Evolutionary conservation across 2,113 vertebrate species (phyloP), one percentile per base, ranked within the genome.

Genomic region (Progne subis): DNA sequence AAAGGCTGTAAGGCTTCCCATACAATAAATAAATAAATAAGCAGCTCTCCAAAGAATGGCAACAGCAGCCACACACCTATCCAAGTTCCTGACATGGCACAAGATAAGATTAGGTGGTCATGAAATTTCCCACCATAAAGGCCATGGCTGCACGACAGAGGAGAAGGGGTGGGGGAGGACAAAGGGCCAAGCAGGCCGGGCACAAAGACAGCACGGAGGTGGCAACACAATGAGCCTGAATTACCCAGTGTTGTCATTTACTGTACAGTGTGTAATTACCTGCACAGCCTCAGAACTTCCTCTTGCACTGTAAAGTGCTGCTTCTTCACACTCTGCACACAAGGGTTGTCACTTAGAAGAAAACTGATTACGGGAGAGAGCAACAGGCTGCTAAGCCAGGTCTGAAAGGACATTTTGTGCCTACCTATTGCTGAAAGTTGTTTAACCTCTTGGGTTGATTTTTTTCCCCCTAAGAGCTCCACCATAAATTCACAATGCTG

Each of bases 281-380:
- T 76, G 65, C 44, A 64, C 63, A 44, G 87, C 47, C 90, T 44
- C 55, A 67, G 37, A 87, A 95, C 84, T 94, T 97, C 88, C 97
- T 94, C 93, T 84, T 74, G 26, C 23, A 1, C 4, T 5, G 19
- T 1, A 0, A 81, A 74, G 59, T 4, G 47, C 0, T 37, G 52
- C 39, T 96, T 68, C 74, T 86, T 89, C 88, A 92, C 92, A 70
- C 93, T 19, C n/a, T 5, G 13, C 63, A 44, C 71, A 32, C 47
- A 79, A 84, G 16, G 15, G 34, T 0, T 85, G 84, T 64, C 81
- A 52, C 67, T 94, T 95, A 76, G 34, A 79, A 56, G 79, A 96
- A 94, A 94, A 70, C 31, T 31, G 82, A 92, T 79, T 41, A 77
- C 1, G 2, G 9, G 74, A 56, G 18, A 43, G 11, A 34, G 44